These are phyloP conservation scores for Drosophila orena DNA, from an alignment of 1,140 invertebrate genomes.

Conservation along the genomic window DNA sequence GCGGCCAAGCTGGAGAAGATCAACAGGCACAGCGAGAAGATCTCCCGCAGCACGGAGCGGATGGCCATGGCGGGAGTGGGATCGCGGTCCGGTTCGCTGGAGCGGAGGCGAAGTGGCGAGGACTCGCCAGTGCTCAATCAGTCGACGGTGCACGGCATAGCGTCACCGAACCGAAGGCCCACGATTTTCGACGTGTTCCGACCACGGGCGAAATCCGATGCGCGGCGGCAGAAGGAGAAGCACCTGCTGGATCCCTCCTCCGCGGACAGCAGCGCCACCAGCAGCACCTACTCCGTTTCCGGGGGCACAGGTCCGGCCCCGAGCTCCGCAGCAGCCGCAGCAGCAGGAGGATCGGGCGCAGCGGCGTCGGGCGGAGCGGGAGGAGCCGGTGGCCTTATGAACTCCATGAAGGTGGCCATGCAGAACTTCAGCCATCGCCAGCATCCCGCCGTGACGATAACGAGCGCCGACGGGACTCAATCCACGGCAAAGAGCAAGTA, in stretches of 20 bases:
- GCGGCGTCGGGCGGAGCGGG: slow-evolving; percentile 61
- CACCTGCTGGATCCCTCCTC: slow-evolving; percentile 69
- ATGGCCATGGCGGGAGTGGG: slow-evolving; percentile 63
- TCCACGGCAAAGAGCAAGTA: slow-evolving; percentile 84
- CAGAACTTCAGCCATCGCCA: slow-evolving; percentile 87
- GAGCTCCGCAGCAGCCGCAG: slow-evolving; percentile 41
- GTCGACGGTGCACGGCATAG: slow-evolving; percentile 85
- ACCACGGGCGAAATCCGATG: slow-evolving; percentile 92
- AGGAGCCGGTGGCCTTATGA: slow-evolving; percentile 88
- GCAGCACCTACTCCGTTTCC: slow-evolving; percentile 79
- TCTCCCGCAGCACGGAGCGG: slow-evolving; percentile 83
- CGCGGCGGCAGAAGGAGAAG: slow-evolving; percentile 87
- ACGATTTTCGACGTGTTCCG: slow-evolving; percentile 94
- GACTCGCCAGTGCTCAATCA: slow-evolving; percentile 85
- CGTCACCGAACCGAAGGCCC: slow-evolving; percentile 89
- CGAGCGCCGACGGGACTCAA: slow-evolving; percentile 66
- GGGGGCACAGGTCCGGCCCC: slow-evolving; percentile 44
- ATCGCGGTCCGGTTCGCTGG: slow-evolving; percentile 82
- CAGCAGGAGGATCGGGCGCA: slow-evolving; percentile 71
- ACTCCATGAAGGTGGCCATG: slow-evolving; percentile 92
- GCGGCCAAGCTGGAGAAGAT: slow-evolving; percentile 83
- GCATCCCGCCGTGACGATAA: slow-evolving; percentile 84
- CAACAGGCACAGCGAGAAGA: slow-evolving; percentile 82
- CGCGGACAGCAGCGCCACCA: slow-evolving; percentile 84
- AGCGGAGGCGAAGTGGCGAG: slow-evolving; percentile 87